Conservation (phyloP, 2,797 vertebrate genomes). For the Enteromius treurensis region DNA sequence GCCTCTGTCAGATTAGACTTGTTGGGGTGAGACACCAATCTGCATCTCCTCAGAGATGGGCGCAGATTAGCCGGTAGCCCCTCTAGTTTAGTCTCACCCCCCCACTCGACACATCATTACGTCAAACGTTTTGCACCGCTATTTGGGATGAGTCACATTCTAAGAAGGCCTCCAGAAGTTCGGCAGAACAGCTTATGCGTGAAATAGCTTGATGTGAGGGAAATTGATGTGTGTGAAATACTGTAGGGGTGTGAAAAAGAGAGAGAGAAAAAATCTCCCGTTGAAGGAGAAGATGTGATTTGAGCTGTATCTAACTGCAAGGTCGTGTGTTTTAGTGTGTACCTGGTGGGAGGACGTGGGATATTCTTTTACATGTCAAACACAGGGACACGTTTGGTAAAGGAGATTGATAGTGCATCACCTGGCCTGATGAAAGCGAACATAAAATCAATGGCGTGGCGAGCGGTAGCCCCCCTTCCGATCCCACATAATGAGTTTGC, state of each 20-base stretch:
- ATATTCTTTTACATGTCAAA: constrained; percentile 45
- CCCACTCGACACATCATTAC: background rate
- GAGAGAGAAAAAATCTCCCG: background rate
- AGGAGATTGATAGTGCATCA: constrained; percentile 45
- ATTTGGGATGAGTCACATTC: constrained; percentile 35
- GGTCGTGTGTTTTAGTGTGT: constrained; percentile 30
- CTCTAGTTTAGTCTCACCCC: background rate
- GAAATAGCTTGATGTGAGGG: constrained; percentile 41
- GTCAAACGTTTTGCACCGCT: constrained; percentile 10
- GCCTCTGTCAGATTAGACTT: constrained; percentile 49
- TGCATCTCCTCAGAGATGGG: constrained; percentile 23
- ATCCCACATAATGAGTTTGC: constrained; percentile 49
- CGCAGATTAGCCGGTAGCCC: background rate
- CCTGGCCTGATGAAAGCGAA: constrained; percentile 48
- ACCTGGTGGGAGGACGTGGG: constrained; percentile 14
- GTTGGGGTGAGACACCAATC: constrained; percentile 29
- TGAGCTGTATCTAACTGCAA: constrained; percentile 29
- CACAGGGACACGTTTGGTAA: constrained; percentile 29
- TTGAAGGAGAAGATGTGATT: constrained; percentile 13
- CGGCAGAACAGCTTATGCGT: constrained; percentile 34
- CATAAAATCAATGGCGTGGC: constrained; percentile 52
- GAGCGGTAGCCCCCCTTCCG: constrained; percentile 39
- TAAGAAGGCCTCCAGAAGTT: constrained; percentile 33
- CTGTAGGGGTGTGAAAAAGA: constrained; percentile 20
- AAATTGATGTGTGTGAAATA: constrained; percentile 40